Evolutionary conservation across 2,797 vertebrate species (phyloP).

Genomic region (Ciconia nigra): DNA sequence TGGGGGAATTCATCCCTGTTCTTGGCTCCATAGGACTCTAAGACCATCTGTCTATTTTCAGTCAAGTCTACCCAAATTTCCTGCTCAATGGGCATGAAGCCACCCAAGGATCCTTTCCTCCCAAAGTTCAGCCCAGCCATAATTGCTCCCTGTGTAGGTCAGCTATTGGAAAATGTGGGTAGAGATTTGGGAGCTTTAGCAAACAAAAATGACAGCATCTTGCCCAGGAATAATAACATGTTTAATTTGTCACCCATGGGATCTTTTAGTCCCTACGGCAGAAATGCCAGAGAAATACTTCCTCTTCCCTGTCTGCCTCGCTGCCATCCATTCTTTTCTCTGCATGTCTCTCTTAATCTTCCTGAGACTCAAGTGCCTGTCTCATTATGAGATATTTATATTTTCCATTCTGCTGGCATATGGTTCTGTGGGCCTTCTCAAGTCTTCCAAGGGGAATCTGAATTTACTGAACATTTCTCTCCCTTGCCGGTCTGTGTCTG

Average conservation of each 20-base stretch:
- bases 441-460: not conserved
- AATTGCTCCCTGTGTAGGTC: not conserved
- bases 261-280: not conserved
- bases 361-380: not conserved
- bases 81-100: not conserved
- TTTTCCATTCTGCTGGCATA: not conserved
- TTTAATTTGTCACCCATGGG: not conserved
- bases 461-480: not conserved
- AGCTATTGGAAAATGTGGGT: not conserved
- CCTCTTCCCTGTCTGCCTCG: not conserved
- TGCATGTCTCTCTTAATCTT: constrained; percentile 18
- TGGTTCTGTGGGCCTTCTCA: constrained; percentile 17
- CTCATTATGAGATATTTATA: constrained; percentile 30
- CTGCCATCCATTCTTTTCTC: not conserved
- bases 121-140: not conserved
- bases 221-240: not conserved
- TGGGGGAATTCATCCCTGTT: not conserved
- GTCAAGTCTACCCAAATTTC: not conserved
- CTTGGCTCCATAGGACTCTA: not conserved
- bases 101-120: not conserved
- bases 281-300: not conserved
- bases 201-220: not conserved
- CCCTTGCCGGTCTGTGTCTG: not conserved
- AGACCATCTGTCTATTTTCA: constrained; percentile 15
- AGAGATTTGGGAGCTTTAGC: not conserved